Evolutionary conservation across 1,140 invertebrate genomes (phyloP), one percentile per base, ranked within the genome.

Genomic region (Lordiphosa collinella): DNA sequence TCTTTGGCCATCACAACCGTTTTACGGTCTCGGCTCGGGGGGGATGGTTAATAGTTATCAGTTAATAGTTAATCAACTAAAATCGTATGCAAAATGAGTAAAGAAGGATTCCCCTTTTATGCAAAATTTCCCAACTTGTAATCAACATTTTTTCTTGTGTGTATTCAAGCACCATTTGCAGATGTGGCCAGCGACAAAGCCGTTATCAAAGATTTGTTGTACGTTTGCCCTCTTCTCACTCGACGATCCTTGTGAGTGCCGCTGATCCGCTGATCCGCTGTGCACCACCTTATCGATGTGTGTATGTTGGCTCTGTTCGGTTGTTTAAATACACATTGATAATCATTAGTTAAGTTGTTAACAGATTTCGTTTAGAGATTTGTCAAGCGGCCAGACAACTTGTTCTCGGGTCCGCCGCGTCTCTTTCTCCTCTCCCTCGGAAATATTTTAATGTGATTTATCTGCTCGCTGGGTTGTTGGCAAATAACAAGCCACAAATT

Each of bases 291-390:
- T 63, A 63, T 63, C 59, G 58, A 63, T 64, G 31, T 16, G 7
- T 37, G 57, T 61, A 50, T 60, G 57, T 53, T 16, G 40, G 38
- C 14, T 25, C 41, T 58, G 59, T 69, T 57, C 25, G 35, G 51
- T 54, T 67, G 68, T 56, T 78, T 62, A 68, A 79, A 51, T 62
- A 66, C 67, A 66, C 72, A 80, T 75, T 75, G 75, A 80, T 82
- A 82, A 82, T 82, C 75, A 80, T 80, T 80, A 80, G 75, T 80
- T 80, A 82, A 82, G 75, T 82, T 80, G 75, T 80, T 80, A 80
- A 80, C 75, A 71, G 75, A 80, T 80, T 75, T 50, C 70, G 58
- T 60, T 80, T 82, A 75, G 70, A 80, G 75, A 80, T 80, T 80
- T 80, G 75, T 82, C 76, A 82, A 22, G 25, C 25, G 25, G 25